Evolutionary conservation across 2,113 vertebrate species (phyloP), one percentile per base, ranked within the genome.

Genomic region (Trichechus manatus): DNA sequence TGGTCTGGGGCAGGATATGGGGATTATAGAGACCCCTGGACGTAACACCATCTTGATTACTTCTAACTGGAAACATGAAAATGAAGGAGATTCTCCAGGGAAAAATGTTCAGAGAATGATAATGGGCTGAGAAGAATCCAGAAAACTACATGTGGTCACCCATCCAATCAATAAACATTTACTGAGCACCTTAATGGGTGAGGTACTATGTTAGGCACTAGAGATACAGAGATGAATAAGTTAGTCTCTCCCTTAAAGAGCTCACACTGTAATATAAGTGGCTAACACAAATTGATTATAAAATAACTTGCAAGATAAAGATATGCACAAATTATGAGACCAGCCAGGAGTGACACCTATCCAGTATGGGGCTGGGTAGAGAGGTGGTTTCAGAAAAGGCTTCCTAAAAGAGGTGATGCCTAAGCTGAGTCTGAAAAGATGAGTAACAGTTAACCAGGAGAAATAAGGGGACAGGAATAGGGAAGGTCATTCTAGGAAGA

Each of bases 81-180:
- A 80, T 78, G 20, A 94, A 56, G 91, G 61, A 95, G 42, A 89
- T 90, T 92, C 1, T 74, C 22, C 39, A 78, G 4, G 47, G 29
- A 84, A 89, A 89, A 87, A 87, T 75, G 31, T 53, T 72, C 31
- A 92, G 70, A 92, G 23, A 78, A 86, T 56, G 23, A 72, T 31
- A 89, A 63, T 72, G 13, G 27, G 20, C 31, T 89, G 19, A 82
- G 22, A 75, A 95, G 19, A 95, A n/a, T 91, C 44, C 64, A 89
- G 82, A 61, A 14, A 97, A 88, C 77, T 23, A 86, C 15, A 77
- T 42, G n/a, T 96, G 25, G 50, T 70, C 17, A 91, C 75, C 15
- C 39, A 78, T 15, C 92, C 84, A 93, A 19, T 50, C 78, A 53
- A 82, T 93, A 92, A 92, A 89, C 19, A 83, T 78, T 93, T 92